Base-by-base conservation (phyloP, 2,888 invertebrate species). In the Pristionchus arcanus region DNA sequence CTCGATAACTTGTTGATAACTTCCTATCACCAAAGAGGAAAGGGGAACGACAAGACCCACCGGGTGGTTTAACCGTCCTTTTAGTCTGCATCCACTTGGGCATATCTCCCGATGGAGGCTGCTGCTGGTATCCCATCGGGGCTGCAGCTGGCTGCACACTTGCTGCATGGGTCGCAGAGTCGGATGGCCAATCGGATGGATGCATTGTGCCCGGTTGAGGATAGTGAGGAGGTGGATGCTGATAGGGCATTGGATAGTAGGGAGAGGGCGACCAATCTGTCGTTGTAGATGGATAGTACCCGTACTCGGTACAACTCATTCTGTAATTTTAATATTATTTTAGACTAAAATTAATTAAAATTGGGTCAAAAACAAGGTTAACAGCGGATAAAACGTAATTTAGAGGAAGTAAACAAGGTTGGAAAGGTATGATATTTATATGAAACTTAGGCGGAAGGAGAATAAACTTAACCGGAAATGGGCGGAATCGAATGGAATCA, bases 31-130 rank as follows among this genome's bases (percentile, higher is more conserved):
- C 37, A 9, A 68, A 81, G 31, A 90, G 42, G n/a, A 66, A 31
- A 77, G 31, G 31, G 68, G 34, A 49, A 53, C 53, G 34, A 81
- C 34, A 63, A 59, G 55, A 90, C 93, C 91, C 28, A 94, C 94
- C 93, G 49, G 92, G 90, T 31, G 93, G 92, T 90, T 93, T 92
- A 34, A 91, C 91, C 31, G 92, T 90, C 87, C 94, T 83, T 88
- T 94, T 94, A n/a, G 94, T 94, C 77, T 94, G 94, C 94, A 94
- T 94, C 94, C 94, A 94, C 90, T 94, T 94, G 91, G 90, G 89
- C 66, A 68, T 87, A 28, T 55, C 49, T 42, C 42, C 34, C 21
- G 31, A 3, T 16, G 49, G 71, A 25, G 11, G 63, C 31, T n/a
- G 84, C 59, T 84, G 84, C 25, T 81, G 49, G 31, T 42, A 49